Conservation (phyloP, 2,888 invertebrate genomes). For the Fragum whitleyi region DNA sequence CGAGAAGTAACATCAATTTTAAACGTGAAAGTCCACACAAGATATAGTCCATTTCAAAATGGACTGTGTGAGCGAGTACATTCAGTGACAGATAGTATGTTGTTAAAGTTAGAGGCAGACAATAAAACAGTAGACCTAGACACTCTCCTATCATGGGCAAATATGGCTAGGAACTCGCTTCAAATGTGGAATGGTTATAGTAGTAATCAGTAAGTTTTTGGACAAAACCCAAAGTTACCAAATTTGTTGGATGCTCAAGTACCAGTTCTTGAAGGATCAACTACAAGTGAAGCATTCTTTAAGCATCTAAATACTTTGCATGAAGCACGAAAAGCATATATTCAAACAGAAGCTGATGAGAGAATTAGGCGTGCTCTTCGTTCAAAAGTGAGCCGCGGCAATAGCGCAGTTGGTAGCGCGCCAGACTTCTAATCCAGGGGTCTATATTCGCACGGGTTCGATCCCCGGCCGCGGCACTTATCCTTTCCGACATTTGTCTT, state of each 20-base stretch:
- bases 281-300: conserved; percentile 38
- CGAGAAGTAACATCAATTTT: conserved; percentile 51
- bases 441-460: no score
- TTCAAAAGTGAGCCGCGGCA: no score
- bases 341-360: conserved; percentile 62
- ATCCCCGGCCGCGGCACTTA: no score
- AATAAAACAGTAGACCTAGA: conserved; percentile 1
- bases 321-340: conserved; percentile 53
- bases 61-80: conserved; percentile 51
- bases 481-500: no score
- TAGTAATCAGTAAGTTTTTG: conserved; percentile 51
- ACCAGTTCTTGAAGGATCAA: conserved; percentile 48
- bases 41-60: no score
- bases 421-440: no score
- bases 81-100: conserved; percentile 54
- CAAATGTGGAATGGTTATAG: conserved; percentile 58
- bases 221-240: conserved; percentile 48
- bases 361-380: conserved; percentile 63
- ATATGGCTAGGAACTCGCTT: no score
- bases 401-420: no score
- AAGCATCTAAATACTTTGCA: conserved; percentile 43
- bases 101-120: conserved; percentile 49
- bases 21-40: conserved; percentile 34
- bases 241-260: conserved; percentile 37
- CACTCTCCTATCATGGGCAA: conserved; percentile 44